Conservation (phyloP, 2,113 vertebrate genomes). For the Martes martes region DNA sequence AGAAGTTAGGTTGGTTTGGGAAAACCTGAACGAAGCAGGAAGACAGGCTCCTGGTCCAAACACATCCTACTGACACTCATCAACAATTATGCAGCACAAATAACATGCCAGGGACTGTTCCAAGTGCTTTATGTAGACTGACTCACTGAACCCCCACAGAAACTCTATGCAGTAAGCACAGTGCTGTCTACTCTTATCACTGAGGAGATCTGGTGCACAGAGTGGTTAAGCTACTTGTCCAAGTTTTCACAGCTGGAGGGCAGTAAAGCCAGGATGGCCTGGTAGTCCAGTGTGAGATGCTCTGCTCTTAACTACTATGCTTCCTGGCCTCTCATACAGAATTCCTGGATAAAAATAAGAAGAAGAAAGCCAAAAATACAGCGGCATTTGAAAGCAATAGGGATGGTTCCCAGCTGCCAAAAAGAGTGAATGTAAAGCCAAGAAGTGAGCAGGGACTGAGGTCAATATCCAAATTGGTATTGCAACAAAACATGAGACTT, state of each 20-base stretch:
- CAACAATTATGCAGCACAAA: background rate
- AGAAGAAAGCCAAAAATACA: background rate
- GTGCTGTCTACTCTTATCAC: background rate
- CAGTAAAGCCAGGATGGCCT: background rate
- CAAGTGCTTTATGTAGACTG: background rate
- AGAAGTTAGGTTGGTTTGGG: background rate
- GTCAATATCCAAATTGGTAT: background rate
- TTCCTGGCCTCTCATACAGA: background rate
- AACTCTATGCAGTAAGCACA: background rate
- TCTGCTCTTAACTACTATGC: background rate
- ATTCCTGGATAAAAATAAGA: background rate
- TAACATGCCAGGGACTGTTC: background rate
- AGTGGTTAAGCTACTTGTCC: background rate
- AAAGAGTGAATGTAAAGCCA: background rate
- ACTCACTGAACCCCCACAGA: background rate
- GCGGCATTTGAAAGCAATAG: background rate
- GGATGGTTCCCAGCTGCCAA: background rate
- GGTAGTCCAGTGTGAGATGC: background rate
- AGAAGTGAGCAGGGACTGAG: background rate
- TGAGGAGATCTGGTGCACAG: background rate
- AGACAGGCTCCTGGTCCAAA: background rate
- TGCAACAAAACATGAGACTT: background rate
- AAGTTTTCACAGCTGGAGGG: background rate
- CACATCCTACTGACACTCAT: no score
- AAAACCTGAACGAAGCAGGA: background rate